Conservation (phyloP, 1,140 invertebrate species). For the Drosophila prosaltans region DNA sequence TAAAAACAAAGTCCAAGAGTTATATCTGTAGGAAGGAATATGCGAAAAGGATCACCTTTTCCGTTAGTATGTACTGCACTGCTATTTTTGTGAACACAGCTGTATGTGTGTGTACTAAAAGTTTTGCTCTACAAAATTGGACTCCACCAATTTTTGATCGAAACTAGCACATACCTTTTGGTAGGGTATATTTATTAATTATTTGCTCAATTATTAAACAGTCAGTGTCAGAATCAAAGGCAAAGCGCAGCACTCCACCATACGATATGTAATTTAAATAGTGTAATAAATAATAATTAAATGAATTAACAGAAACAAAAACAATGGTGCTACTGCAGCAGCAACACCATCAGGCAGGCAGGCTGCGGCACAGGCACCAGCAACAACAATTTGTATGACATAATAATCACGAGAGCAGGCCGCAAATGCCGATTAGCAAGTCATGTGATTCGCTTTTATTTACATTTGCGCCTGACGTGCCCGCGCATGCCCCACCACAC, state of each 20-base stretch:
- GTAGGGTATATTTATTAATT: background rate
- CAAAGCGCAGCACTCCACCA: constrained; percentile 50
- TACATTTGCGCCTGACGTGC: constrained; percentile 76
- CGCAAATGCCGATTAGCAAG: constrained; percentile 82
- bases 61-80: no score
- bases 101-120: no score
- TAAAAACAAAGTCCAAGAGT: no score
- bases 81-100: no score
- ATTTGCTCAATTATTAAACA: constrained; percentile 5
- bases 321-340: constrained; percentile 11
- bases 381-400: constrained; percentile 81
- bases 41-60: no score
- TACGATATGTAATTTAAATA: constrained; percentile 51
- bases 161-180: no score
- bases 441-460: constrained; percentile 83
- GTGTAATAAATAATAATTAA: constrained; percentile 78
- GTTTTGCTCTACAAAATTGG: no score
- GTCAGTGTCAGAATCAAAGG: background rate
- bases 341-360: constrained; percentile 1
- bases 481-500: constrained; percentile 28
- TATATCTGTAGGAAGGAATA: no score
- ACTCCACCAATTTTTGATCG: no score
- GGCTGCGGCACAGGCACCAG: constrained; percentile 47
- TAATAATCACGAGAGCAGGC: constrained; percentile 83
- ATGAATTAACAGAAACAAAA: constrained; percentile 61